phyloP scores from a whole-genome alignment of 2,113 vertebrate species.

The Albula goreensis region DNA sequence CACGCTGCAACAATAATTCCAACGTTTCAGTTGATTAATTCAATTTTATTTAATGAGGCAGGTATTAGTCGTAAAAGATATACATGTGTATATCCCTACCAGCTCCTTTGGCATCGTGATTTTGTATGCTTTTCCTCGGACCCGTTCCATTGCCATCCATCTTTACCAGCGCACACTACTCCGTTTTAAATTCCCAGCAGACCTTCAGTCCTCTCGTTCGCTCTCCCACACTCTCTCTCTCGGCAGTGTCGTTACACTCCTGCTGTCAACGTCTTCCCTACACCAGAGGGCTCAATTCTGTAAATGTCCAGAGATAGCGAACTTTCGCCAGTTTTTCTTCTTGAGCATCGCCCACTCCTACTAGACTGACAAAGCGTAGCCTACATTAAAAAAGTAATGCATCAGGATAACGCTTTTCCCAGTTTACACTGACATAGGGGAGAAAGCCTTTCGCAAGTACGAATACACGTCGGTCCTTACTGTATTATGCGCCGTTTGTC shows the following conservation, averaged over 20 bases:
- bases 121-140: conserved; percentile 56
- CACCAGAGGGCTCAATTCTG: background rate
- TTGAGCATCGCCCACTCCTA: conserved; percentile 36
- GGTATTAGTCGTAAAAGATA: background rate
- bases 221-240: background rate
- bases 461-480: background rate
- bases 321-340: conserved; percentile 28
- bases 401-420: background rate
- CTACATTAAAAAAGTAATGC: background rate
- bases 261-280: background rate
- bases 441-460: background rate
- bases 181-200: background rate
- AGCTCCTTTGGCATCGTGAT: conserved; percentile 45
- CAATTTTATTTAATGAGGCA: no score
- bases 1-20: no score
- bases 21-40: no score
- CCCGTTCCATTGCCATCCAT: conserved; percentile 66
- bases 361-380: background rate
- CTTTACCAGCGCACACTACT: conserved; percentile 13
- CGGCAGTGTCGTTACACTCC: background rate
- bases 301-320: conserved; percentile 12
- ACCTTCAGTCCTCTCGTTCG: background rate
- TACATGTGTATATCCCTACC: conserved; percentile 56
- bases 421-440: background rate
- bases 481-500: background rate